phyloP scores from a whole-genome alignment of 2,113 vertebrate genomes.

The Neomonachus schauinslandi region DNA sequence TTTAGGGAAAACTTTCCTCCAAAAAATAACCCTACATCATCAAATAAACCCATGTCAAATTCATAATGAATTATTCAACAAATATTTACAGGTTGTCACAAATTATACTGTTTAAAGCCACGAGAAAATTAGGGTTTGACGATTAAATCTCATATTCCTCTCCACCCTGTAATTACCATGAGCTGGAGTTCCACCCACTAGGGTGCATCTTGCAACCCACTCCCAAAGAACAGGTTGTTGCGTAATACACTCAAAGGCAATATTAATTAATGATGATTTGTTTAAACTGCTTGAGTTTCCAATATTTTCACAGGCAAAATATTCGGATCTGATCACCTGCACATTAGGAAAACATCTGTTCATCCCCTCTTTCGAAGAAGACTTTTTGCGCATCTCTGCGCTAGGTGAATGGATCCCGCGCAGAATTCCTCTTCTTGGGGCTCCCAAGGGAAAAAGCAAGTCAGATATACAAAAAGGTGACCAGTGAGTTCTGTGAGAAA shows the following conservation, averaged over 20 bases:
- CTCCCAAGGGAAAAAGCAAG: background rate
- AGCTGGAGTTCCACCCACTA: background rate
- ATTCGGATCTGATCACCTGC: background rate
- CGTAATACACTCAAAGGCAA: background rate
- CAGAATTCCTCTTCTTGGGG: background rate
- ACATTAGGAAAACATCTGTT: background rate
- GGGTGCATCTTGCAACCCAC: background rate
- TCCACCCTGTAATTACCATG: constrained; percentile 34
- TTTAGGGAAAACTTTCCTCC: background rate
- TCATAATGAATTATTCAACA: constrained; percentile 50
- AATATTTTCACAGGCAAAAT: constrained; percentile 4
- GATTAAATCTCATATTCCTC: background rate
- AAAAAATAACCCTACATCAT: background rate
- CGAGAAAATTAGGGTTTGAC: constrained; percentile 43
- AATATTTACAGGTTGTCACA: constrained; percentile 70
- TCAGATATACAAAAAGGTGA: background rate
- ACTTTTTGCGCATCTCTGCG: background rate
- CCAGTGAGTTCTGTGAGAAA: background rate
- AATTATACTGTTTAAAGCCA: constrained; percentile 62
- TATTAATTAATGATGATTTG: background rate
- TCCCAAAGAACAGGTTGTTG: background rate
- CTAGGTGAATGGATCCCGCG: background rate
- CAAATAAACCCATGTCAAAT: constrained; percentile 19
- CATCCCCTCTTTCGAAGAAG: background rate
- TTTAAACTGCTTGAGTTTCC: background rate